Base-by-base conservation (phyloP, 2,797 vertebrate species). In the Limnodromus scolopaceus region DNA sequence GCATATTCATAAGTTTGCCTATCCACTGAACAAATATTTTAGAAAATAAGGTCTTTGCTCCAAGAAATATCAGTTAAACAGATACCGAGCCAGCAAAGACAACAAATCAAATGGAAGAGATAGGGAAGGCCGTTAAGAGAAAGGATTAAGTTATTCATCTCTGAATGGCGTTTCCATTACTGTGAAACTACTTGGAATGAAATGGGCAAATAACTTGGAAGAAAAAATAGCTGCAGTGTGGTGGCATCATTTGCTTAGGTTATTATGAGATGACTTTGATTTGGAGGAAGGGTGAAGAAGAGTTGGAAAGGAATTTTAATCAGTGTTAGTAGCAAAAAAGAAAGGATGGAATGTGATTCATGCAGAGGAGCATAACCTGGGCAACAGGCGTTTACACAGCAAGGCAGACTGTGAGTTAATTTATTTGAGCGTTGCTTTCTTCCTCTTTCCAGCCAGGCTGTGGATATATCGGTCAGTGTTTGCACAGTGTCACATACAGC, bases 111-210 rank as follows among this genome's bases (percentile, higher is more conserved):
- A 91, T 41, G 13, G 54, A 49, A 84, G 53, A 88, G 76, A 85
- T 89, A 88, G 72, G 41, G 55, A 90, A 92, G 48, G 49, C 68
- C 8, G 9, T 88, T 93, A 91, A 89, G 77, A 72, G 64, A 84
- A 89, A 89, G 53, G 53, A 93, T 95, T 93, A 93, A 95, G 82
- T 95, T 97, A 91, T 93, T 95, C n/a, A 64, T 87, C 87, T 95
- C 81, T 89, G 84, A 97, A 89, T 93, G 91, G 78, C 8, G 3
- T 95, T 96, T 96, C 93, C 68, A 92, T 95, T 93, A 91, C 87
- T 77, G 75, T 77, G 87, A 95, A 93, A 84, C 71, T 92, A 48
- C 78, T 95, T 87, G 82, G 78, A 92, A 95, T 89, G 72, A 92
- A 94, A 95, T 74, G 71, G 78, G 84, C 63, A 93, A 91, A 95